Percentiles rank a stretch among this genome's conserved stretches.
Conservation (phyloP, 2,113 vertebrate species). For the Rissa tridactyla region DNA sequence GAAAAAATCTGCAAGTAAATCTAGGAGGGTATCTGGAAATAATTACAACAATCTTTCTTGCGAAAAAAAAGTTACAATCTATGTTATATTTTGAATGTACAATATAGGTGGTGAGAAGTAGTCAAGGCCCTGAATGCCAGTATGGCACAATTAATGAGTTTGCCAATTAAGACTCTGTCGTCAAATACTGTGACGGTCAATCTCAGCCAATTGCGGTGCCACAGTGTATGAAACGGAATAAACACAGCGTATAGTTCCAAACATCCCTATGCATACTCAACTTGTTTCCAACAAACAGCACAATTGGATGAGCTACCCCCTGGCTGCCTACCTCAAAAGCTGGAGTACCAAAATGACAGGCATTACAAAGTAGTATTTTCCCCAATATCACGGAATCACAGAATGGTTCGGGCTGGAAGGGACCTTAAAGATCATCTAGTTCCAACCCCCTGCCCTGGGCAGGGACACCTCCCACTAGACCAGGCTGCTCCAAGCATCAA, state of each 20-base stretch:
- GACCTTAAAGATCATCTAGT: no score
- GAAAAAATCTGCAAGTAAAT: neutral
- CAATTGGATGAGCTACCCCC: neutral
- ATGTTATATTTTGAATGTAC: neutral
- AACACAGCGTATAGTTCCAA: neutral
- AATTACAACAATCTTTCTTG: neutral
- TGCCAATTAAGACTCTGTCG: neutral
- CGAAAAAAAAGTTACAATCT: neutral
- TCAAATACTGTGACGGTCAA: neutral
- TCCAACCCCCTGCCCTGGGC: no score
- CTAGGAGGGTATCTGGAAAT: neutral
- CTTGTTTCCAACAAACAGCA: neutral
- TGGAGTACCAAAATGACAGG: neutral
- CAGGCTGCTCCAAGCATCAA: no score
- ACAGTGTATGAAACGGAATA: neutral
- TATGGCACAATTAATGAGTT: neutral
- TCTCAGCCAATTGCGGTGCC: neutral
- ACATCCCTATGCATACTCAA: neutral
- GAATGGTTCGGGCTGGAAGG: no score
- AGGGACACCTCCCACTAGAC: no score
- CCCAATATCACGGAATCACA: neutral
- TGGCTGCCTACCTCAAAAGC: neutral
- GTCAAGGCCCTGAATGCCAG: neutral
- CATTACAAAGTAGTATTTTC: neutral
- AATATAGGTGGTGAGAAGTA: neutral